Conservation (phyloP, 2,797 vertebrate species). For the Manis javanica region DNA sequence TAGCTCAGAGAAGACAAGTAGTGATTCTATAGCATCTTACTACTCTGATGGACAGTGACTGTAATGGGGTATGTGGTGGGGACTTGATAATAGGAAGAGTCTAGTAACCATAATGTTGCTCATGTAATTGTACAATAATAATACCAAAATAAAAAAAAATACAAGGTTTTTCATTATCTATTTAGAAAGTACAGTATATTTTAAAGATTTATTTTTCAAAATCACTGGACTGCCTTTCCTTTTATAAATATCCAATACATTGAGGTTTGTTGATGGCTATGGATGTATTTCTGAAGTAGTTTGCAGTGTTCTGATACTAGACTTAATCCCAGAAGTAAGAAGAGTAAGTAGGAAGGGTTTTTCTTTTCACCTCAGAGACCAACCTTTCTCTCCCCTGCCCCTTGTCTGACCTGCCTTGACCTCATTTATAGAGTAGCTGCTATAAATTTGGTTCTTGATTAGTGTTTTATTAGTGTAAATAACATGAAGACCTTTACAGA, state of each 20-base stretch:
- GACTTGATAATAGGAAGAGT: no score
- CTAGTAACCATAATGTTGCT: no score
- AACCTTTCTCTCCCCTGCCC: constrained; percentile 93
- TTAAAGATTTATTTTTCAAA: constrained; percentile 46
- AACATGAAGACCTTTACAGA: constrained; percentile 86
- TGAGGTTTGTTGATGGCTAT: constrained; percentile 60
- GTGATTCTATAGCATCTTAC: no score
- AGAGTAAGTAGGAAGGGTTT: constrained; percentile 92
- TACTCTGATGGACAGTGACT: no score
- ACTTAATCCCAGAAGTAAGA: constrained; percentile 89
- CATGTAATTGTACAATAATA: no score
- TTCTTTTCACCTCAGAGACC: constrained; percentile 91
- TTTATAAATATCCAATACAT: constrained; percentile 54
- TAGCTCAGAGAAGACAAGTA: no score
- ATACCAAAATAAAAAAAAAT: no score
- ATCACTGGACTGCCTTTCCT: constrained; percentile 14
- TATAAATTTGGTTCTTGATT: constrained; percentile 87
- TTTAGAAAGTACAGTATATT: neutral
- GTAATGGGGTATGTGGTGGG: no score
- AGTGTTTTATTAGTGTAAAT: constrained; percentile 93
- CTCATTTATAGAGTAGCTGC: constrained; percentile 86
- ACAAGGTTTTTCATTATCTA: neutral
- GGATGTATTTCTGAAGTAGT: constrained; percentile 72
- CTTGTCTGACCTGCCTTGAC: constrained; percentile 90
- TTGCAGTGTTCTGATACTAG: constrained; percentile 88